Evolutionary conservation across 2,797 vertebrate species (phyloP).

Genomic region (Artibeus jamaicensis): DNA sequence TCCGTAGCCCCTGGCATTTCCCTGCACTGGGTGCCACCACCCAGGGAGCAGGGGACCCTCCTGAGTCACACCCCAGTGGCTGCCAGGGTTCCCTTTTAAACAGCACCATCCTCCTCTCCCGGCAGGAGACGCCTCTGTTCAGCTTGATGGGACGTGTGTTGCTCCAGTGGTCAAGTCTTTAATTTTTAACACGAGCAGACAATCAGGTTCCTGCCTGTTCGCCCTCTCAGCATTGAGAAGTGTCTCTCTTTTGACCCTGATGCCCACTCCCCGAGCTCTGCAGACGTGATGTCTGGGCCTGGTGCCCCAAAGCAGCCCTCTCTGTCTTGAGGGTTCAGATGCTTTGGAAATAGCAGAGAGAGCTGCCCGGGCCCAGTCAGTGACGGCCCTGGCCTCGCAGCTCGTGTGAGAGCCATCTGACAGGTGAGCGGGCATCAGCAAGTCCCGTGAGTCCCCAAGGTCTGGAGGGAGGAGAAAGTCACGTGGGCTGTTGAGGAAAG

Average conservation of each 20-base stretch:
- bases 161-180: neutral
- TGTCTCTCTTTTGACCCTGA: neutral
- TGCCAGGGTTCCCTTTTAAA: neutral
- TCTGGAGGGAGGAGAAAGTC: neutral
- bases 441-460: neutral
- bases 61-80: neutral
- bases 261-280: neutral
- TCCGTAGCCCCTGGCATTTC: neutral
- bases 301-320: neutral
- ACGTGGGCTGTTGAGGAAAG: neutral
- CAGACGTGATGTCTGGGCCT: neutral
- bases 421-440: neutral
- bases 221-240: neutral
- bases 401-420: neutral
- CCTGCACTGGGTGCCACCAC: neutral
- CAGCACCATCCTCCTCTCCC: neutral
- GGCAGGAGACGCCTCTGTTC: neutral
- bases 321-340: neutral
- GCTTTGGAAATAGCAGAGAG: neutral
- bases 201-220: neutral
- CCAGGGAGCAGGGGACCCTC: neutral
- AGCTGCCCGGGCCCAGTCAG: too few species aligned
- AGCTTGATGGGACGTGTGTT: neutral
- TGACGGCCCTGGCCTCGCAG: neutral
- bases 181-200: neutral